Base-by-base conservation (phyloP, 2,113 vertebrate species). In the Misgurnus mizolepis region DNA sequence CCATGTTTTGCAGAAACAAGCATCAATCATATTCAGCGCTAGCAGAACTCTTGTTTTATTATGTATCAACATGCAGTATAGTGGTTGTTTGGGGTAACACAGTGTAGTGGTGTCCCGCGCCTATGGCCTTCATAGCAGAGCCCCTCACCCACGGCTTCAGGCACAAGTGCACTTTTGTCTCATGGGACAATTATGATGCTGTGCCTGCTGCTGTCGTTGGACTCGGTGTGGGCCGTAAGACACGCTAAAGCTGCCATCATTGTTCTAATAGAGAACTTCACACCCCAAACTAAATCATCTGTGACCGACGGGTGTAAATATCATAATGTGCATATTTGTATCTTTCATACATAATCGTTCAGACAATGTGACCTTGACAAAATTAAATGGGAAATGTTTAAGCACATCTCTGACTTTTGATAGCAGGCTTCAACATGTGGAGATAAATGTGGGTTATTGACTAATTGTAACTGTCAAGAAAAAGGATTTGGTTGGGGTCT, bases 121-220 rank as follows among this genome's bases (percentile, higher is more conserved):
- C 64, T 18, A 9, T 17, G 14, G 10, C 45, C 17, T 45, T 86
- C 84, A 82, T 79, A 82, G 86, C 91, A 83, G 80, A 64, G 0
- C 83, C 80, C 80, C 86, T 83, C 84, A 86, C 74, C 83, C 87
- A 87, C 89, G 80, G 80, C 4, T 87, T 89, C 87, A 82, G 84
- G 89, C 90, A 91, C 94, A 94, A 96, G 91, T 88, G 86, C 88
- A 84, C 67, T 89, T 85, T 94, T 98, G 95, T 96, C 90, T 92
- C 76, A 79, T 47, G 65, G 87, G 89, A 97, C 96, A 98, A 96
- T 96, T 87, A 85, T 80, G 88, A 92, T 93, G 91, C 95, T 97
- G 94, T 97, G 89, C 79, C 88, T 89, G 78, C 83, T 87, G 86
- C 89, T 90, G 91, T 91, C 83, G 90, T 92, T 92, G 94, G 93